Evolutionary conservation across 2,797 vertebrate species (phyloP).

Genomic region (Melanotaenia trifasciata): DNA sequence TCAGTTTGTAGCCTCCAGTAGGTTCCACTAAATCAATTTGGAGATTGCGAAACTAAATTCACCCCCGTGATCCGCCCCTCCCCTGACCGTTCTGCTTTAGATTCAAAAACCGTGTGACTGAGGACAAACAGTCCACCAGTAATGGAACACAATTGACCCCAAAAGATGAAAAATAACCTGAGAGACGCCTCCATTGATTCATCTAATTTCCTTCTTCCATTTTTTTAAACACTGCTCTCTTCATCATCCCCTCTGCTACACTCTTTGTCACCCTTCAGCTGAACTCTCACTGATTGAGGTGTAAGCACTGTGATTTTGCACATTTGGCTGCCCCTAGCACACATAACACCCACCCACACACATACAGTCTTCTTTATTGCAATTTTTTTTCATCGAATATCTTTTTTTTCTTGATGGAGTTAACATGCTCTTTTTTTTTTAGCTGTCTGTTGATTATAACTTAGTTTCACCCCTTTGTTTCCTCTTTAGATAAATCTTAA

Average conservation of each 20-base stretch:
- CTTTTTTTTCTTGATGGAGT: slow-evolving; percentile 21
- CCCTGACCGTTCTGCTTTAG: slow-evolving; percentile 8
- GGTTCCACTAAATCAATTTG: slow-evolving; percentile 67
- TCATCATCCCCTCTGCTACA: slow-evolving; percentile 49
- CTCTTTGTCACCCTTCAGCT: slow-evolving; percentile 59
- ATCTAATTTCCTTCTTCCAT: slow-evolving; percentile 50
- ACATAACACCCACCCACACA: neutral
- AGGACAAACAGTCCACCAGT: slow-evolving; percentile 50
- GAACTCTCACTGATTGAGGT: slow-evolving; percentile 75
- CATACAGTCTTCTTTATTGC: slow-evolving; percentile 14
- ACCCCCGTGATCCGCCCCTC: neutral
- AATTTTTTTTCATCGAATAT: slow-evolving; percentile 28
- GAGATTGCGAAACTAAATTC: slow-evolving; percentile 70
- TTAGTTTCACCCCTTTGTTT: slow-evolving; percentile 25
- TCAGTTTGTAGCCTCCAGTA: slow-evolving; percentile 31
- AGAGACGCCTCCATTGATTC: slow-evolving; percentile 41
- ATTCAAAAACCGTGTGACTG: slow-evolving; percentile 47
- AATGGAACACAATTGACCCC: slow-evolving; percentile 55
- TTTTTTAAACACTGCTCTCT: slow-evolving; percentile 34
- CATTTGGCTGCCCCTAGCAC: slow-evolving; percentile 33
- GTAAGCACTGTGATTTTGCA: slow-evolving; percentile 60
- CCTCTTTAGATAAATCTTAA: slow-evolving; percentile 33
- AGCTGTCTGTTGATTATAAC: slow-evolving; percentile 41
- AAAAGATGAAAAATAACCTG: slow-evolving; percentile 56
- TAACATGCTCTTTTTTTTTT: slow-evolving; percentile 34